These are phyloP conservation scores for Lepidotrigona ventralis DNA, from an alignment of 1,140 invertebrate species.

Conservation along the genomic window DNA sequence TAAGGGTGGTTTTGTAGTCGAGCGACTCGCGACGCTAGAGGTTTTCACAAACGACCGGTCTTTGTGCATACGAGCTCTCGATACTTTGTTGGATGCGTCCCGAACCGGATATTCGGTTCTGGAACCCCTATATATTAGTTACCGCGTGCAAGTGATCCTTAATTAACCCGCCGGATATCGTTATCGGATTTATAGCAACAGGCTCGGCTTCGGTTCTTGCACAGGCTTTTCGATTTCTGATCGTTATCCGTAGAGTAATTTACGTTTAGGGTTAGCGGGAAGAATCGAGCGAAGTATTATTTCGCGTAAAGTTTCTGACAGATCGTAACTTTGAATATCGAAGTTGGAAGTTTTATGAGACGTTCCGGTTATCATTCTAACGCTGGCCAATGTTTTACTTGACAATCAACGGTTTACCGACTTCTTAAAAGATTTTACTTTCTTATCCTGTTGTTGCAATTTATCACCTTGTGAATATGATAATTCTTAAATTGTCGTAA, in stretches of 20 bases:
- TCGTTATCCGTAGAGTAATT: neutral
- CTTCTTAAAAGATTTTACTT: no score
- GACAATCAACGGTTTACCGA: no score
- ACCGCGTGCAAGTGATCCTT: neutral
- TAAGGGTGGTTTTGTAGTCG: slow-evolving; percentile 5
- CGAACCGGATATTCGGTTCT: neutral
- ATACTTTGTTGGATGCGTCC: neutral
- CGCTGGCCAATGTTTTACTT: no score
- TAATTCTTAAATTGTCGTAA: no score
- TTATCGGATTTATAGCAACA: neutral
- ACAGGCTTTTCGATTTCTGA: neutral
- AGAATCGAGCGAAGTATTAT: neutral
- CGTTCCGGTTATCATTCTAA: no score
- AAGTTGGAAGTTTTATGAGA: neutral
- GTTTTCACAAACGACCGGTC: neutral
- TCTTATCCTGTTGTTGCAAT: no score
- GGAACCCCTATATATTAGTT: neutral
- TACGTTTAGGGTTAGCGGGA: neutral
- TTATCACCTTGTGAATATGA: no score
- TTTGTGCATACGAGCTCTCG: neutral
- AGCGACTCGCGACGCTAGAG: no score
- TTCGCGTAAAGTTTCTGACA: neutral
- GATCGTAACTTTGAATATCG: neutral
- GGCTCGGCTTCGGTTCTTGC: neutral
- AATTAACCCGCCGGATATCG: neutral